Evolutionary conservation across 1,140 invertebrate genomes (phyloP).

Genomic region (Akabosia matsudoensis): DNA sequence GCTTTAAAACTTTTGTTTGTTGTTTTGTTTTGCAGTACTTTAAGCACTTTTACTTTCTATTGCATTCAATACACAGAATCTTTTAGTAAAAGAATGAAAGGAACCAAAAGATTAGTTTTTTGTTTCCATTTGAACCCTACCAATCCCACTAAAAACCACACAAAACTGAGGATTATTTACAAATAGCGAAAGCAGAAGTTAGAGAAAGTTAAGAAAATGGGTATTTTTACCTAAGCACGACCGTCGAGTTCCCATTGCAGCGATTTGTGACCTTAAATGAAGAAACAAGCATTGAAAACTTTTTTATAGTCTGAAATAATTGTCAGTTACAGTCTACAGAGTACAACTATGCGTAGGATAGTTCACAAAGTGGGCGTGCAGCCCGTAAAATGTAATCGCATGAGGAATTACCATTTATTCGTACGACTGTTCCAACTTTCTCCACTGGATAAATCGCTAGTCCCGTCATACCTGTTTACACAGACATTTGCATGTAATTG

Average conservation of each 20-base stretch:
- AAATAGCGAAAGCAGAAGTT: neutral
- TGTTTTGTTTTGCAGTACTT: too few relatives aligned
- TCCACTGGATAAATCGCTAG: conserved; percentile 63
- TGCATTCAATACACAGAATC: too few relatives aligned
- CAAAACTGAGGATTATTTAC: too few relatives aligned
- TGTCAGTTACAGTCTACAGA: too few relatives aligned
- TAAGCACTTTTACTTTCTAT: too few relatives aligned
- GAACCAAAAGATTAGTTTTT: too few relatives aligned
- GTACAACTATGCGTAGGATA: neutral
- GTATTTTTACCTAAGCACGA: conserved; percentile 61
- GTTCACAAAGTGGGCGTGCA: neutral
- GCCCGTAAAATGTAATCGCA: neutral
- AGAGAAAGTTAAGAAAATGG: neutral
- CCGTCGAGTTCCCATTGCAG: conserved; percentile 71
- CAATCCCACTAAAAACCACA: too few relatives aligned
- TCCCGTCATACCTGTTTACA: conserved; percentile 61
- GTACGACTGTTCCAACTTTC: conserved; percentile 64
- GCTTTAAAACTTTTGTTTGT: too few relatives aligned
- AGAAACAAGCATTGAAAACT: neutral
- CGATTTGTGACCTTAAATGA: conserved; percentile 54
- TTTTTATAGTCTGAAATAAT: too few relatives aligned
- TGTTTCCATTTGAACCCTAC: too few relatives aligned
- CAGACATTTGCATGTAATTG: conserved; percentile 29
- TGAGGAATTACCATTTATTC: conserved; percentile 56
- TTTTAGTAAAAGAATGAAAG: too few relatives aligned